Percentiles rank a stretch among this genome's conserved stretches.
These are phyloP conservation scores for Diaperis boleti DNA, from an alignment of 2,888 invertebrate genomes.

Conservation along the genomic window DNA sequence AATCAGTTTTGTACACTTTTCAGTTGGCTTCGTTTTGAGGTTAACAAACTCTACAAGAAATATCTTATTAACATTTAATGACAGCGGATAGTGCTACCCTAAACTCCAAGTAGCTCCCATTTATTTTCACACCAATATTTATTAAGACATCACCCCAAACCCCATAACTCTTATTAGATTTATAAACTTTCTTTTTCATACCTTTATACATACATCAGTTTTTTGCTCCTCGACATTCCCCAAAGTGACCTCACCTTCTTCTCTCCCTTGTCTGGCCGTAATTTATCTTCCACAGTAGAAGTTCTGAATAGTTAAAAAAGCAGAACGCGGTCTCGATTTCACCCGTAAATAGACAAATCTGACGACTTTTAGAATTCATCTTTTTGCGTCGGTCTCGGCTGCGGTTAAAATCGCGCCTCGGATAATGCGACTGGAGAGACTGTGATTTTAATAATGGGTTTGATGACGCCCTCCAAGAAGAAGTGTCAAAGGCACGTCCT, in stretches of 20 bases:
- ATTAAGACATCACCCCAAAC: constrained; percentile 6
- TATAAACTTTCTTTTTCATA: constrained; percentile 6
- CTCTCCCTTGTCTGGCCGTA: constrained; percentile 3
- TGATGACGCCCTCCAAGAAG: constrained; percentile 15
- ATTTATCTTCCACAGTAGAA: constrained; percentile 10
- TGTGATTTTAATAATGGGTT: constrained; percentile 28
- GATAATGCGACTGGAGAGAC: constrained; percentile 14
- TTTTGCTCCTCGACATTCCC: constrained; percentile 3
- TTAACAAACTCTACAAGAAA: too few relatives aligned
- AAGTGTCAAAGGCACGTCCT: constrained; percentile 55
- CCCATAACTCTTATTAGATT: not conserved
- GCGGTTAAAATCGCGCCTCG: not conserved
- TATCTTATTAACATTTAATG: not conserved
- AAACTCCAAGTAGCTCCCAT: not conserved
- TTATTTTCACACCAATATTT: not conserved
- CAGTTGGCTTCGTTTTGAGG: too few relatives aligned
- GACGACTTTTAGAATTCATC: constrained; percentile 2
- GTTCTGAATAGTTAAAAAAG: constrained; percentile 20
- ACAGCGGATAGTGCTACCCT: not conserved
- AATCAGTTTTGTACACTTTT: too few relatives aligned
- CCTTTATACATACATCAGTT: too few relatives aligned
- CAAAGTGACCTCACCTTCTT: constrained; percentile 7
- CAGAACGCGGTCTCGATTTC: constrained; percentile 3
- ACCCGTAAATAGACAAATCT: constrained; percentile 12
- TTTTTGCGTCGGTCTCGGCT: constrained; percentile 4